Evolutionary conservation across 2,113 vertebrate species (phyloP).

Genomic region (Isichthys henryi): DNA sequence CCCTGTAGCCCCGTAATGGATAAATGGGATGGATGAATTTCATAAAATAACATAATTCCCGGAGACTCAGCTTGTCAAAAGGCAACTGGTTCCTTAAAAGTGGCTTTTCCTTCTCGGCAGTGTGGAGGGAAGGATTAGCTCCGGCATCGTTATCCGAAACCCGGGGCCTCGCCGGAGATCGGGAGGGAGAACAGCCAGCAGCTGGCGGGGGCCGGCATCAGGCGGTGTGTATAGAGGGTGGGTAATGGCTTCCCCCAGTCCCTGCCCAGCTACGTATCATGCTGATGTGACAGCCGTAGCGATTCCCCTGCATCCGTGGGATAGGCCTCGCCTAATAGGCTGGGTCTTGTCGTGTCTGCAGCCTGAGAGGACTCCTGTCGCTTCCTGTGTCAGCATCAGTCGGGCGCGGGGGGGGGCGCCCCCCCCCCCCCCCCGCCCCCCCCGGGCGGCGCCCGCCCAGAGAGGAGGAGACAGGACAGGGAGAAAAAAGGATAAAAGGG

Average conservation of each 20-base stretch:
- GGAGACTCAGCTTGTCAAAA: neutral
- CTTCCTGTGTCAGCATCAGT: slow-evolving; percentile 13
- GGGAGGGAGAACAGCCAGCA: neutral
- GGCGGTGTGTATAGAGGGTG: neutral
- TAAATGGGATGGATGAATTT: neutral
- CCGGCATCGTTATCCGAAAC: neutral
- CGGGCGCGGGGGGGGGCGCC: too few relatives aligned
- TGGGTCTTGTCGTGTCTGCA: neutral
- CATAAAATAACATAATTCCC: neutral
- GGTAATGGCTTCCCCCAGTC: neutral
- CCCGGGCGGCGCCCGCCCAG: too few relatives aligned
- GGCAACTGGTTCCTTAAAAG: neutral
- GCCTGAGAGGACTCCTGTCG: neutral
- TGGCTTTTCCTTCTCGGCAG: neutral
- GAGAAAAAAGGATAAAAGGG: too few relatives aligned
- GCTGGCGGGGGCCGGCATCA: neutral
- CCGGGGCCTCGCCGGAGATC: neutral
- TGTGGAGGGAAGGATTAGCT: neutral
- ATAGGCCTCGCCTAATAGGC: neutral
- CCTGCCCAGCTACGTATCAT: neutral
- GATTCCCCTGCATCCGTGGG: neutral
- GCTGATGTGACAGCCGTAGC: neutral
- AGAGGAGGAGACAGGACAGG: too few relatives aligned
- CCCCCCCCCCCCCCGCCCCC: neutral
- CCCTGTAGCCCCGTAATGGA: neutral